phyloP scores from a whole-genome alignment of 2,797 vertebrate species.

The Setipinna tenuifilis region DNA sequence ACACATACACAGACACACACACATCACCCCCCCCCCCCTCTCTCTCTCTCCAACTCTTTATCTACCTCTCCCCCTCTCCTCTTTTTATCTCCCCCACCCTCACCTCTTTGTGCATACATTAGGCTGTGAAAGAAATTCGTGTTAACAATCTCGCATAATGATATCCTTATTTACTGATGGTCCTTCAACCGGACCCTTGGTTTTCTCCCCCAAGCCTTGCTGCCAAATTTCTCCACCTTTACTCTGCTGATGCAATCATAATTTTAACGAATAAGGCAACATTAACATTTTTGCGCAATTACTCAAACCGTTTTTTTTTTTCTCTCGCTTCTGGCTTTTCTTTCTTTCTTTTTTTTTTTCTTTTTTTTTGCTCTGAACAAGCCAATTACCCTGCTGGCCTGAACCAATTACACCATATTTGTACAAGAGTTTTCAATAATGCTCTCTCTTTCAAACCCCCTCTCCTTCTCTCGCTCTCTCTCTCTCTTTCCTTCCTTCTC shows the following conservation, averaged over 20 bases:
- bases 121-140: conserved; percentile 65
- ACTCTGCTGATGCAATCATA: conserved; percentile 63
- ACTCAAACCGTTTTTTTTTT: conserved; percentile 36
- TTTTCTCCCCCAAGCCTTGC: no score
- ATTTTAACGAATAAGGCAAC: conserved; percentile 57
- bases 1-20: no score
- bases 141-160: conserved; percentile 80
- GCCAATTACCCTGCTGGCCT: conserved; percentile 56
- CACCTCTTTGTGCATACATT: conserved; percentile 70
- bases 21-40: background rate
- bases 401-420: conserved; percentile 74
- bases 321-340: conserved; percentile 34
- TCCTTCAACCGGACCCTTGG: conserved; percentile 56
- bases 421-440: conserved; percentile 77
- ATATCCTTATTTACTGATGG: conserved; percentile 71
- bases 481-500: background rate
- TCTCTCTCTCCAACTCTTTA: conserved; percentile 29
- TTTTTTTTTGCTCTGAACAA: conserved; percentile 46
- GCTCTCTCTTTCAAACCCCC: conserved; percentile 62
- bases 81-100: conserved; percentile 34
- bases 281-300: conserved; percentile 58
- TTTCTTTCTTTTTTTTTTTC: no score
- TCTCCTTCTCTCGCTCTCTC: conserved; percentile 57
- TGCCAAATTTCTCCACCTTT: conserved; percentile 15
- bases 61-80: conserved; percentile 8